phyloP scores from a whole-genome alignment of 2,888 invertebrate species.

The Athripsodes cinereus region DNA sequence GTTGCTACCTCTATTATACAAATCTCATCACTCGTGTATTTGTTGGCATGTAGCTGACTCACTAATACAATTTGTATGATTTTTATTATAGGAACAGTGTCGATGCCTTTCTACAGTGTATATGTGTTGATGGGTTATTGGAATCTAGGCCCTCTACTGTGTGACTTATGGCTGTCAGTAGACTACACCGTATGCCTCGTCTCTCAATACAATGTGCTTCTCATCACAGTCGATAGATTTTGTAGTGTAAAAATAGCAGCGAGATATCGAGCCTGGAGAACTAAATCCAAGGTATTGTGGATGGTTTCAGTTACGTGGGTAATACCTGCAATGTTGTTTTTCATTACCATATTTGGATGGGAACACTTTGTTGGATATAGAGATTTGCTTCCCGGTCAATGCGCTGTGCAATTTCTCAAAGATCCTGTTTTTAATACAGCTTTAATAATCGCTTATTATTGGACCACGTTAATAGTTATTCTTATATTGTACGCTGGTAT shows the following conservation, averaged over 20 bases:
- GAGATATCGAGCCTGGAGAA: conserved; percentile 94
- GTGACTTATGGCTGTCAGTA: conserved; percentile 97
- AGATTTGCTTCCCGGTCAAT: conserved; percentile 80
- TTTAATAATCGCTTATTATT: conserved; percentile 93
- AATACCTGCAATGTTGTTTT: conserved; percentile 91
- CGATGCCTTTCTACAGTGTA: conserved; percentile 98
- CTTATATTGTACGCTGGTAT: conserved; percentile 95
- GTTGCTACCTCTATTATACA: conserved; percentile 25
- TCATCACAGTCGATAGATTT: conserved; percentile 97
- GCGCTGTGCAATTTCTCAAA: conserved; percentile 95
- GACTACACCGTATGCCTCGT: conserved; percentile 99
- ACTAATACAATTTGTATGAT: not conserved
- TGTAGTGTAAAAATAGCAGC: conserved; percentile 99
- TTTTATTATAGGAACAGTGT: conserved; percentile 73
- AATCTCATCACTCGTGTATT: not conserved
- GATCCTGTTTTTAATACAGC: conserved; percentile 97
- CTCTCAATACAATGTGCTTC: conserved; percentile 96
- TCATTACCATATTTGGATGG: conserved; percentile 98
- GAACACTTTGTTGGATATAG: conserved; percentile 94
- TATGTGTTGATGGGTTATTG: conserved; percentile 95
- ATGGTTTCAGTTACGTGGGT: conserved; percentile 98
- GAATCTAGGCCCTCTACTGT: conserved; percentile 92
- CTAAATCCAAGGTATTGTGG: conserved; percentile 86
- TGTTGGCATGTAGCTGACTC: not conserved
- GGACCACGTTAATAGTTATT: conserved; percentile 93